Evolutionary conservation across 2,113 vertebrate genomes (phyloP).

Genomic region (Pitta sordida): DNA sequence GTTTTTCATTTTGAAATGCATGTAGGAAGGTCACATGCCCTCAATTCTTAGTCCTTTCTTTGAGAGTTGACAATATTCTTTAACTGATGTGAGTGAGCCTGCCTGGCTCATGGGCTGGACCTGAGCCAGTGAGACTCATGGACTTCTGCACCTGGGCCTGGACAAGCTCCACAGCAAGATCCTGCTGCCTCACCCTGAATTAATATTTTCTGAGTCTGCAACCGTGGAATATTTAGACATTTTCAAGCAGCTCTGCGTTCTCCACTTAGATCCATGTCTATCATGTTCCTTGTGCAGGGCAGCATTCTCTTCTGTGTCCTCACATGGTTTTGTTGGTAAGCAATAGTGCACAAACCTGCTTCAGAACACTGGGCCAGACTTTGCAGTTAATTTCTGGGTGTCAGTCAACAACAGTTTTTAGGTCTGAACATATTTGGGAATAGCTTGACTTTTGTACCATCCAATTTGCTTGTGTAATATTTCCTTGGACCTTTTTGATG

Average conservation of each 20-base stretch:
- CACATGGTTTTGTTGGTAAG: background rate
- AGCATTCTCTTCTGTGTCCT: background rate
- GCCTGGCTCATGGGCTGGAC: background rate
- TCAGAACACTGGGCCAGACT: background rate
- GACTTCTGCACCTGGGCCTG: background rate
- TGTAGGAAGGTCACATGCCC: background rate
- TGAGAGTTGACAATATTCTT: background rate
- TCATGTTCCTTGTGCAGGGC: background rate
- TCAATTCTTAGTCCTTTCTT: background rate
- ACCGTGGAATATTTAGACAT: background rate
- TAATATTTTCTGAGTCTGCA: background rate
- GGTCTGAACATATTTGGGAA: background rate
- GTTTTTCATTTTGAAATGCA: background rate
- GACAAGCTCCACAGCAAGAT: background rate
- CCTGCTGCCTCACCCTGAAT: background rate
- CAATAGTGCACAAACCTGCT: background rate
- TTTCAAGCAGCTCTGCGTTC: background rate
- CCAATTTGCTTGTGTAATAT: background rate
- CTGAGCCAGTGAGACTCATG: background rate
- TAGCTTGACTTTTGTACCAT: background rate
- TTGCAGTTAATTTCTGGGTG: background rate
- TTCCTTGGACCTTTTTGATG: background rate
- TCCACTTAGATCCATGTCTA: background rate
- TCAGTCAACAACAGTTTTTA: background rate
- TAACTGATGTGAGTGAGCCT: background rate